These are phyloP conservation scores for Sebastes dallii DNA, from an alignment of 2,797 vertebrate genomes.

Conservation along the genomic window DNA sequence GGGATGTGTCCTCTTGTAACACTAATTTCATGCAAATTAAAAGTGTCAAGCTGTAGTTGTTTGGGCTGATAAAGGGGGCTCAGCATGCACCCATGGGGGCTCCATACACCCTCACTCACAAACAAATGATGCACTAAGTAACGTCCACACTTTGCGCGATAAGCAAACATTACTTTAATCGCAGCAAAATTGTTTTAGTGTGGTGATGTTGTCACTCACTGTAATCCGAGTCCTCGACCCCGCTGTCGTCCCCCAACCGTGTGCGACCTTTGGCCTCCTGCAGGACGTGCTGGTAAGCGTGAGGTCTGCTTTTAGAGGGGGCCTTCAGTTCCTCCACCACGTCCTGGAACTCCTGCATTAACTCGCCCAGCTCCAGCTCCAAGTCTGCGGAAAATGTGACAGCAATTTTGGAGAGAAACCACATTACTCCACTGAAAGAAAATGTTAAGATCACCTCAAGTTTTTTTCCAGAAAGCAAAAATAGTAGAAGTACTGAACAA, in stretches of 20 bases:
- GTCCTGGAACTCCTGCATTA: constrained; percentile 84
- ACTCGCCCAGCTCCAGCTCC: constrained; percentile 76
- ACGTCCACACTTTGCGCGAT: background rate
- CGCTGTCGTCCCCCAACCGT: constrained; percentile 68
- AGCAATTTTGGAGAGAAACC: constrained; percentile 35
- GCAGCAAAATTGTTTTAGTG: background rate
- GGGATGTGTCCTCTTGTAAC: constrained; percentile 51
- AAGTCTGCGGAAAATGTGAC: constrained; percentile 77
- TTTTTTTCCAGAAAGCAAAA: background rate
- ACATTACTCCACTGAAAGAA: constrained; percentile 21
- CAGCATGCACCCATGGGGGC: constrained; percentile 21
- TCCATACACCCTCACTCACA: background rate
- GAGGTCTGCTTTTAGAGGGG: constrained; percentile 57
- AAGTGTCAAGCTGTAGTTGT: constrained; percentile 55
- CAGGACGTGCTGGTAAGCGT: constrained; percentile 65
- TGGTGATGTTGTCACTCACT: constrained; percentile 60
- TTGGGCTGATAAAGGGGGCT: constrained; percentile 55
- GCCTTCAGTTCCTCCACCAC: constrained; percentile 80
- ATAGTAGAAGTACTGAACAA: background rate
- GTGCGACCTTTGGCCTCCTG: constrained; percentile 68
- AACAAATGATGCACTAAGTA: constrained; percentile 33
- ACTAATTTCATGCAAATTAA: constrained; percentile 64
- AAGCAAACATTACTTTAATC: constrained; percentile 10
- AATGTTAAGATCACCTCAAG: background rate
- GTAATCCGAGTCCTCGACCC: constrained; percentile 80